These are phyloP conservation scores for Lithophane socia DNA, from an alignment of 2,888 invertebrate species.

Conservation along the genomic window DNA sequence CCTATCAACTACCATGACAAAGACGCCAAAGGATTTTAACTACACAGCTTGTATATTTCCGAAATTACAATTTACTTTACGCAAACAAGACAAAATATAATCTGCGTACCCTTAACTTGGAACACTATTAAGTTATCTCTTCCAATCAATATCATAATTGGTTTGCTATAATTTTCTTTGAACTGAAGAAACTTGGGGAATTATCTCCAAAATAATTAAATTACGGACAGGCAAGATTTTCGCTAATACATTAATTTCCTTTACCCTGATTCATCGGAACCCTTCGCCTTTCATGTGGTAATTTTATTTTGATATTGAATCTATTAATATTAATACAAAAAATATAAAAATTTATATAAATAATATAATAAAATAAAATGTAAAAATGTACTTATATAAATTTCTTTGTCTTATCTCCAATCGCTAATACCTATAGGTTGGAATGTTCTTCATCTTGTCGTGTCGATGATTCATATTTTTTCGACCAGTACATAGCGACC, in stretches of 20 bases:
- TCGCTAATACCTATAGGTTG: not conserved
- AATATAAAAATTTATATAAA: too few species aligned
- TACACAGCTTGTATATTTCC: slow-evolving; percentile 22
- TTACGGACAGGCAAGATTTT: slow-evolving; percentile 64
- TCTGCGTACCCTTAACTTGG: slow-evolving; percentile 23
- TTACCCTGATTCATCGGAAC: slow-evolving; percentile 33
- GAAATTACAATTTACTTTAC: slow-evolving; percentile 20
- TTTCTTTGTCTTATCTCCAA: not conserved
- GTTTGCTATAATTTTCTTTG: slow-evolving; percentile 73
- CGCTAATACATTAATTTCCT: slow-evolving; percentile 68
- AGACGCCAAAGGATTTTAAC: not conserved
- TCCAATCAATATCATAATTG: slow-evolving; percentile 74
- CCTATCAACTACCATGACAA: not conserved
- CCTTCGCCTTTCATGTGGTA: slow-evolving; percentile 29
- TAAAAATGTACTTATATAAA: too few species aligned
- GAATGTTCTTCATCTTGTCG: not conserved
- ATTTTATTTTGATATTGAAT: slow-evolving; percentile 36
- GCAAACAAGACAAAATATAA: slow-evolving; percentile 42
- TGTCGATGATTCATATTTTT: not conserved
- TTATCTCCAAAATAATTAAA: slow-evolving; percentile 68
- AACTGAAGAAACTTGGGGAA: slow-evolving; percentile 72
- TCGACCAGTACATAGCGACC: not conserved
- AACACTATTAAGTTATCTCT: slow-evolving; percentile 67
- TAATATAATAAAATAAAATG: too few species aligned
- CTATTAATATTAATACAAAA: slow-evolving; percentile 12